Evolutionary conservation across 2,113 vertebrate genomes (phyloP).

Genomic region (Hippocampus barbouri): DNA sequence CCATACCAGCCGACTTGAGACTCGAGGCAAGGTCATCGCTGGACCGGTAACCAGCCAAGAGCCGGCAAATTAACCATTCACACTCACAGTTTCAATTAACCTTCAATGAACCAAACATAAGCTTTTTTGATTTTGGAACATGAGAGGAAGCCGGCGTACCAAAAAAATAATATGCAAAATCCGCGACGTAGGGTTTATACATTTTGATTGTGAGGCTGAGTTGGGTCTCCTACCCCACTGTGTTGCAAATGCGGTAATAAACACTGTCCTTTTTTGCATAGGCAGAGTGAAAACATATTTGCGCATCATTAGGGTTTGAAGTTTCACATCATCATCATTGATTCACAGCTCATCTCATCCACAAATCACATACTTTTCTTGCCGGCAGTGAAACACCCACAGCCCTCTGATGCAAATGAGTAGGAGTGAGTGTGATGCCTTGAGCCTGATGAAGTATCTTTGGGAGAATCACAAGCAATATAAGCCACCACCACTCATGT

Average conservation of each 20-base stretch:
- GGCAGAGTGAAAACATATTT: constrained; percentile 13
- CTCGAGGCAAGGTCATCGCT: background rate
- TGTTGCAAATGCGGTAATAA: background rate
- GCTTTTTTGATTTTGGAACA: no score
- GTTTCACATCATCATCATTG: constrained; percentile 34
- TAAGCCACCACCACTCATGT: constrained; percentile 21
- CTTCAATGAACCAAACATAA: background rate
- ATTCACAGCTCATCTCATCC: constrained; percentile 33
- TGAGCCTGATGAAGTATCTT: constrained; percentile 26
- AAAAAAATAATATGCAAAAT: no score
- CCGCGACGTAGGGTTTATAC: no score
- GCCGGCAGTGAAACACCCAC: constrained; percentile 23
- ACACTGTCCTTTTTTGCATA: background rate
- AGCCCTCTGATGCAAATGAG: constrained; percentile 50
- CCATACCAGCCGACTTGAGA: background rate
- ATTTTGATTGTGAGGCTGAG: background rate
- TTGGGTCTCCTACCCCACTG: background rate
- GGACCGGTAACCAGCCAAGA: background rate
- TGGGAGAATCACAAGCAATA: constrained; percentile 18
- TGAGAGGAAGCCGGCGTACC: no score
- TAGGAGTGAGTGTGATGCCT: constrained; percentile 37
- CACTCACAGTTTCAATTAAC: background rate
- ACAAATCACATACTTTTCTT: constrained; percentile 41
- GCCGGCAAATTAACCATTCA: background rate
- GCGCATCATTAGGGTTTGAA: constrained; percentile 31